Conservation (phyloP, 2,888 invertebrate species). For the Stegophylla sp. region DNA sequence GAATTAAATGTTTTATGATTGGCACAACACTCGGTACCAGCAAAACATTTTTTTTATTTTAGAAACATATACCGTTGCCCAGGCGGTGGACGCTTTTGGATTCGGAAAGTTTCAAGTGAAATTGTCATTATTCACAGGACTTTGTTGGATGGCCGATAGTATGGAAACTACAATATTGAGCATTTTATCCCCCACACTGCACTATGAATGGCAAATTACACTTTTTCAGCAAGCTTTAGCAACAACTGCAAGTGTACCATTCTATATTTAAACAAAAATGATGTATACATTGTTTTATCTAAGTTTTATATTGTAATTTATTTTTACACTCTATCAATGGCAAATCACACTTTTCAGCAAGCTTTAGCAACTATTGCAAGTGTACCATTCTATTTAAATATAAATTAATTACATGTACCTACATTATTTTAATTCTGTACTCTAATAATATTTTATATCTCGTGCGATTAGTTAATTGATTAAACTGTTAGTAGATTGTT, state of each 20-base stretch:
- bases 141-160: conserved; percentile 96
- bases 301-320: not conserved
- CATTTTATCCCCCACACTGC: conserved; percentile 89
- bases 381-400: conserved; percentile 2
- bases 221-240: conserved; percentile 90
- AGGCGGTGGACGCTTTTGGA: conserved; percentile 84
- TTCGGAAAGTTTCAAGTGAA: conserved; percentile 91
- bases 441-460: not conserved
- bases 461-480: conserved; percentile 23
- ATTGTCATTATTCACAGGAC: conserved; percentile 81
- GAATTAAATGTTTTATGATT: not conserved
- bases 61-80: conserved; percentile 87
- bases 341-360: conserved; percentile 88
- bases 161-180: conserved; percentile 98
- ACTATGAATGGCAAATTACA: conserved; percentile 92
- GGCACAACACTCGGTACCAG: not conserved
- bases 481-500: conserved; percentile 69
- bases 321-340: conserved; percentile 89
- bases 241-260: conserved; percentile 74
- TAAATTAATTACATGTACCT: too few species aligned
- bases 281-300: not conserved
- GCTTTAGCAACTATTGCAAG: conserved; percentile 87
- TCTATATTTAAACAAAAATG: not conserved
- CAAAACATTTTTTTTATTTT: not conserved
- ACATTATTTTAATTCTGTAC: not conserved